phyloP scores from a whole-genome alignment of 2,797 vertebrate species.

The Centropyge bicolor region DNA sequence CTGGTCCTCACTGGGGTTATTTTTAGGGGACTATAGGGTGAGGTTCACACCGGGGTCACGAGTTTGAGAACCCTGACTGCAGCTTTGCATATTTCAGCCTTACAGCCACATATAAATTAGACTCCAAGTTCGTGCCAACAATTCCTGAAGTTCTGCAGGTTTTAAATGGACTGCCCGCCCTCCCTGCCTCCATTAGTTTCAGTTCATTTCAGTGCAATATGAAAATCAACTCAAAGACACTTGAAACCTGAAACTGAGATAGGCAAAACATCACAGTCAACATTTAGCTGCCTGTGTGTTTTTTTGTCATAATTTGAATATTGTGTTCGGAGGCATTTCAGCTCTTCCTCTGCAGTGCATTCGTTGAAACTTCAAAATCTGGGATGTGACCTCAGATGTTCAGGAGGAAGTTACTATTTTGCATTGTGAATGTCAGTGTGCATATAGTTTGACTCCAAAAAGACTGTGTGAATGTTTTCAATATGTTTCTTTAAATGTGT shows the following conservation, averaged over 20 bases:
- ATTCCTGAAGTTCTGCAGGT: fast-evolving
- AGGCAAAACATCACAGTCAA: background rate
- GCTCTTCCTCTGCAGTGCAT: background rate
- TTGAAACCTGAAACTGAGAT: conserved; percentile 20
- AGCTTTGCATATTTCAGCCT: background rate
- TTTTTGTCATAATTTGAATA: conserved; percentile 4
- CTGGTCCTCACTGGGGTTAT: conserved; percentile 28
- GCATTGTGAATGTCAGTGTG: no score
- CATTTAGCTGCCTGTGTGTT: background rate
- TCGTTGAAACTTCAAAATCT: background rate
- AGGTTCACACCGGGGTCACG: conserved; percentile 19
- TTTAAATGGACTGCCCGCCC: no score
- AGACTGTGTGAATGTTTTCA: background rate
- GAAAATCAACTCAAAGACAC: conserved; percentile 23
- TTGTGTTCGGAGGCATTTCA: no score
- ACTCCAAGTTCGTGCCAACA: background rate
- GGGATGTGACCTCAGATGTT: background rate
- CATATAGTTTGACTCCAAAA: background rate
- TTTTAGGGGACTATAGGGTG: conserved; percentile 28
- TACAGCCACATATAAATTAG: background rate
- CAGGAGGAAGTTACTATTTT: no score
- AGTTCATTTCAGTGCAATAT: conserved; percentile 12
- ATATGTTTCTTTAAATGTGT: background rate
- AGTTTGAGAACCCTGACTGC: background rate
- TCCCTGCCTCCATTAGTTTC: background rate